Percentiles rank a stretch among this genome's conserved stretches.
These are phyloP conservation scores for Psittacus erithacus DNA, from an alignment of 2,113 vertebrate genomes.

Conservation along the genomic window DNA sequence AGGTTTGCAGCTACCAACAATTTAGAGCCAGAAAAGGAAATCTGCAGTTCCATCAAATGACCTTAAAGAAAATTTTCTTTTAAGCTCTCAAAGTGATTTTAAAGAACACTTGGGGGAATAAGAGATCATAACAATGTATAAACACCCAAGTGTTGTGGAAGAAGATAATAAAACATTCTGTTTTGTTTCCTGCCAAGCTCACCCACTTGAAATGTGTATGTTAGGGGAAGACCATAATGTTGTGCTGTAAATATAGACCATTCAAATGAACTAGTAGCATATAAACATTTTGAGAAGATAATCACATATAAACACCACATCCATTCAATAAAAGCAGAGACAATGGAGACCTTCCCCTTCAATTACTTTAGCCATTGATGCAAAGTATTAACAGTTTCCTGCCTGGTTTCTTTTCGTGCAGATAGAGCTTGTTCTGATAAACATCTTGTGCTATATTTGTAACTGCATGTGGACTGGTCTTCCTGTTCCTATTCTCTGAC, in stretches of 20 bases:
- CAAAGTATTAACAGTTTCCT: conserved; percentile 77
- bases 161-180: not conserved
- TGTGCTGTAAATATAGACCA: conserved; percentile 38
- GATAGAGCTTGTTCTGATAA: conserved; percentile 77
- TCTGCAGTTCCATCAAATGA: not conserved
- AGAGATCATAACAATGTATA: not conserved
- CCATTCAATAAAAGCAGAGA: conserved; percentile 40
- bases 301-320: conserved; percentile 73
- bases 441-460: conserved; percentile 77
- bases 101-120: not conserved
- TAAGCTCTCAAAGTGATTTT: not conserved
- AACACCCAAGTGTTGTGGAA: not conserved
- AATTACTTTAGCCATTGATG: conserved; percentile 76
- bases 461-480: conserved; percentile 51
- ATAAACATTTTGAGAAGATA: conserved; percentile 71
- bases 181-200: not conserved
- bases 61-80: not conserved
- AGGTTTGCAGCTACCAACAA: not conserved
- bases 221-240: not conserved
- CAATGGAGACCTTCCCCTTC: conserved; percentile 80
- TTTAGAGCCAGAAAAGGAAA: not conserved
- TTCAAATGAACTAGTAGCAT: conserved; percentile 45
- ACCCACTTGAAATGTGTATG: not conserved
- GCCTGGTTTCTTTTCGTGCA: conserved; percentile 72
- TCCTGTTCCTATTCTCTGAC: conserved; percentile 73